Conservation (phyloP, 1,140 invertebrate genomes). For the Drosophila guanche region DNA sequence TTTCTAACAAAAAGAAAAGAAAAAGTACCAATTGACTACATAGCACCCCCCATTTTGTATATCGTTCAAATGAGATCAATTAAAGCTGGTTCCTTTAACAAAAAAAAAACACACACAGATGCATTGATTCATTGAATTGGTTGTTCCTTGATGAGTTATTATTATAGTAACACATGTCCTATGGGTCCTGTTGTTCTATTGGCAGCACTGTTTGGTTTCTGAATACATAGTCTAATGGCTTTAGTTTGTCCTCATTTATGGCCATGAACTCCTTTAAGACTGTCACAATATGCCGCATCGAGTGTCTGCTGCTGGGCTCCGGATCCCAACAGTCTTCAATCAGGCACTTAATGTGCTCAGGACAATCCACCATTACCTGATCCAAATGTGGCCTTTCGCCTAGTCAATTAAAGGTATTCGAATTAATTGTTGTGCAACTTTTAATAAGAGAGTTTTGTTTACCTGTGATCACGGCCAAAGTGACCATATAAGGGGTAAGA, state of each 20-base stretch:
- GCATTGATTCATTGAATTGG: too few species aligned
- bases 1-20: too few species aligned
- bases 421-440: not conserved
- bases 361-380: slow-evolving; percentile 87
- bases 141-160: not conserved
- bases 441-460: not conserved
- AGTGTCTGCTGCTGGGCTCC: slow-evolving; percentile 90
- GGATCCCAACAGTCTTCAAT: slow-evolving; percentile 95
- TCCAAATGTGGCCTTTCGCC: slow-evolving; percentile 92
- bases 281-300: slow-evolving; percentile 91
- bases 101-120: too few species aligned
- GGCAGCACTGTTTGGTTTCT: not conserved
- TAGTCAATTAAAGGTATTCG: slow-evolving; percentile 34
- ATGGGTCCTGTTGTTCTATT: too few species aligned
- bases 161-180: not conserved
- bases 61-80: too few species aligned
- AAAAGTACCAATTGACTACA: too few species aligned
- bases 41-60: too few species aligned
- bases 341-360: slow-evolving; percentile 91
- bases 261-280: slow-evolving; percentile 86
- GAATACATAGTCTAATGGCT: not conserved
- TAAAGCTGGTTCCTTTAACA: too few species aligned
- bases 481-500: slow-evolving; percentile 91
- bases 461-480: slow-evolving; percentile 94
- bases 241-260: not conserved